Evolutionary conservation across 2,888 invertebrate genomes (phyloP).

Genomic region (Aphrophora alni): DNA sequence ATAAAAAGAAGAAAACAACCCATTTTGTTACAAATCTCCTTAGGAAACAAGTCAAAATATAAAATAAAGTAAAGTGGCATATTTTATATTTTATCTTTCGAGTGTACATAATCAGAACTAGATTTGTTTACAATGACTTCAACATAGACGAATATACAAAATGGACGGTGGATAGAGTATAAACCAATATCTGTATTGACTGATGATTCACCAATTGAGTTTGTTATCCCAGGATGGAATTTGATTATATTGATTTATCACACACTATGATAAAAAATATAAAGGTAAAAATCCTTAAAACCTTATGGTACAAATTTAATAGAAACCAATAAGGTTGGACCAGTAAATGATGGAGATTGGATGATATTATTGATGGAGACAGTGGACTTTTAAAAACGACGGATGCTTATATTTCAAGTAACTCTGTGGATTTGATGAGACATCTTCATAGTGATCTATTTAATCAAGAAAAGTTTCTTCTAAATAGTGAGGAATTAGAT

Average conservation of each 20-base stretch:
- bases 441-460: conserved; percentile 49
- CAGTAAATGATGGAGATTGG: conserved; percentile 47
- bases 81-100: conserved; percentile 45
- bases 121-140: conserved; percentile 50
- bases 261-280: conserved; percentile 48
- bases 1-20: conserved; percentile 21
- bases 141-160: conserved; percentile 21
- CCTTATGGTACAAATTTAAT: neutral
- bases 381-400: conserved; percentile 10
- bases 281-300: conserved; percentile 39
- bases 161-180: neutral
- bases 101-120: conserved; percentile 47
- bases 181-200: conserved; percentile 45
- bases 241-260: conserved; percentile 49
- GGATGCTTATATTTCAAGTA: neutral
- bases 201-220: conserved; percentile 50
- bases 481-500: conserved; percentile 47
- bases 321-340: conserved; percentile 29
- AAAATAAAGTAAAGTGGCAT: conserved; percentile 43
- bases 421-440: no score
- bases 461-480: conserved; percentile 47
- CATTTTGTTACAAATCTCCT: no score
- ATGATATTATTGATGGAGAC: conserved; percentile 29
- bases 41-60: neutral
- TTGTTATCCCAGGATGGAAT: conserved; percentile 47